Base-by-base conservation (phyloP, 2,113 vertebrate genomes). In the Oreochromis tanganicae region DNA sequence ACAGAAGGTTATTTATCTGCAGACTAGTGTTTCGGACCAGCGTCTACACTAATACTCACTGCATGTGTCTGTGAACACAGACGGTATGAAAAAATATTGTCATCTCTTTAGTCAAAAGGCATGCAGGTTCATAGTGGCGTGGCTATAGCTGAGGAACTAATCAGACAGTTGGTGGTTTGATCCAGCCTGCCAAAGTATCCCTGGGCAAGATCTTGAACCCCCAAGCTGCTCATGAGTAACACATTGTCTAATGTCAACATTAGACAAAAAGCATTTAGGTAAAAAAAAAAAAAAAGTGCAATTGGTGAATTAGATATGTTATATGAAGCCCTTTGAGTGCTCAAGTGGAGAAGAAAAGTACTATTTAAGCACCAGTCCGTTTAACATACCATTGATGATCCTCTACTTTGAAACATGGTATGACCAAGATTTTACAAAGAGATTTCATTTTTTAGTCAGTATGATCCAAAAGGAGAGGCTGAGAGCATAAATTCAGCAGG, bases 351-450 rank as follows among this genome's bases (percentile, higher is more conserved):
- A 34, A 19, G 29, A 61, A 61, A 61, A 34, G 57, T 61, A 16
- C 2, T 10, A 36, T 66, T 66, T 66, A 66, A 36, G 32, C 61
- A 0, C 10, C 0, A 38, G 10, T 36, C 61, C 1, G 0, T 66
- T 66, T n/a, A 38, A 38, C 32, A 66, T 66, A 36, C 32, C 17
- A 66, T 38, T 36, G 6, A n/a, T n/a, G n/a, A 66, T 66, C 17
- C 6, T 38, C 32, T 66, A 66, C 3, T 66, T 66, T 38, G 32
- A 66, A 66, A 41, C 63, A n/a, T n/a, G n/a, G n/a, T 21, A 21
- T 2, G 63, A 41, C 19, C 19, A 41, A 21, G 63, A 41, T 21
- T 21, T 68, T 41, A 68, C 19, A 68, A 21, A 68, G 34, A 68
- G 34, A 68, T n/a, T 21, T 5, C 0, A 68, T 38, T 68, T 66